Percentiles rank a stretch among this genome's conserved stretches.
Evolutionary conservation across 2,113 vertebrate species (phyloP).

Genomic region (Solea senegalensis): DNA sequence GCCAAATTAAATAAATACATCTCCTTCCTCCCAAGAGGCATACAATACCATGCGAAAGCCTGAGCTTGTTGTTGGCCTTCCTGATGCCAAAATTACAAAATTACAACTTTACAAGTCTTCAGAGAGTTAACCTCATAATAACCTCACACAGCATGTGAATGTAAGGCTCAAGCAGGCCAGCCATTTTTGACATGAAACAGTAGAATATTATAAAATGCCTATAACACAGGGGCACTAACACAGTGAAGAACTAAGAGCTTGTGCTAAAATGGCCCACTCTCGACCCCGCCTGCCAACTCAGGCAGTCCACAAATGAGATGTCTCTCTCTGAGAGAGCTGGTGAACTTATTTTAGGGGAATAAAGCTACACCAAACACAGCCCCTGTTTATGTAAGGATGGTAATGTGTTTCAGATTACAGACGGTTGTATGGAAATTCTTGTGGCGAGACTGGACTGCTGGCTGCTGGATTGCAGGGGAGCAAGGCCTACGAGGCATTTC

Average conservation of each 20-base stretch:
- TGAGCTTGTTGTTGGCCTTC: too few species aligned
- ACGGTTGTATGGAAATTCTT: slow-evolving; percentile 89
- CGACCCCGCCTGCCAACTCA: slow-evolving; percentile 73
- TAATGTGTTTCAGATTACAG: slow-evolving; percentile 91
- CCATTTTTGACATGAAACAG: too few species aligned
- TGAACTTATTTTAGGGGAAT: slow-evolving; percentile 81
- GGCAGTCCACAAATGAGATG: slow-evolving; percentile 80
- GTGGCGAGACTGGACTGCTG: slow-evolving; percentile 86
- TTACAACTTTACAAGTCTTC: too few species aligned
- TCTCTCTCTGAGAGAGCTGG: slow-evolving; percentile 62
- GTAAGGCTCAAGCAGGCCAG: too few species aligned
- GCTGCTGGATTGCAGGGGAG: slow-evolving; percentile 69
- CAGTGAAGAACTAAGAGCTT: neutral
- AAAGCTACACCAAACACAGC: slow-evolving; percentile 72
- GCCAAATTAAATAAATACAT: too few species aligned
- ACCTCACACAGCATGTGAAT: too few species aligned
- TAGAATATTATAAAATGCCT: too few species aligned
- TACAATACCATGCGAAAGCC: too few species aligned
- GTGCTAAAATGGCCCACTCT: slow-evolving; percentile 46
- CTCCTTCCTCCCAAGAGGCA: too few species aligned
- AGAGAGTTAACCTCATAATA: too few species aligned
- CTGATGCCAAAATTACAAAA: too few species aligned
- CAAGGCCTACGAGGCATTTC: slow-evolving; percentile 36
- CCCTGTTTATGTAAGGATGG: slow-evolving; percentile 83
- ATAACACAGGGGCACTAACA: slow-evolving; percentile 6